Percentiles rank a stretch among this genome's conserved stretches.
Conservation (phyloP, 2,888 invertebrate genomes). For the Thysanoteuthis rhombus region DNA sequence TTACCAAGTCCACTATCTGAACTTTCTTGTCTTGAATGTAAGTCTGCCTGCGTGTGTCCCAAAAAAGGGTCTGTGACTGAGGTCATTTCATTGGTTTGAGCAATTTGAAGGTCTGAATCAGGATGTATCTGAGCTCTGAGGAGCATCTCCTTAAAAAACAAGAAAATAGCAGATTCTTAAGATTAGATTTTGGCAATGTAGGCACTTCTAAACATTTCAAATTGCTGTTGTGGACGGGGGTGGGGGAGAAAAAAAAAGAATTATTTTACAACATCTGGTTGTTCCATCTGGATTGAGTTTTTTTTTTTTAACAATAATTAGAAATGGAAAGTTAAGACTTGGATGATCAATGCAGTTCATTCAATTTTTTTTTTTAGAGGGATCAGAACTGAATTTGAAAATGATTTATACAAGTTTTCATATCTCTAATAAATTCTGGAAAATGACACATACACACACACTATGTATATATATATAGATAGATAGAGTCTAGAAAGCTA, state of each 20-base stretch:
- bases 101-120: conserved; percentile 37
- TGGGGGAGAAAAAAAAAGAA: neutral
- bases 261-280: no score
- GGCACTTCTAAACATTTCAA: neutral
- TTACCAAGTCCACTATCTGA: conserved; percentile 90
- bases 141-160: conserved; percentile 46
- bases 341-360: no score
- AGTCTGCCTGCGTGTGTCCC: conserved; percentile 70
- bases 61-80: conserved; percentile 61
- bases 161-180: neutral
- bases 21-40: conserved; percentile 91
- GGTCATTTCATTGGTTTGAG: conserved; percentile 54
- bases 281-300: no score
- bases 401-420: no score
- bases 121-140: conserved; percentile 42
- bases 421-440: no score
- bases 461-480: no score
- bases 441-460: no score
- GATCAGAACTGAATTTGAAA: no score
- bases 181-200: neutral
- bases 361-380: no score
- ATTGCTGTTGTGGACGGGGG: neutral
- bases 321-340: no score
- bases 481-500: no score
- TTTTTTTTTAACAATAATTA: no score